These are phyloP conservation scores for Parapristionchus giblindavisi DNA, from an alignment of 2,888 invertebrate genomes.

Conservation along the genomic window DNA sequence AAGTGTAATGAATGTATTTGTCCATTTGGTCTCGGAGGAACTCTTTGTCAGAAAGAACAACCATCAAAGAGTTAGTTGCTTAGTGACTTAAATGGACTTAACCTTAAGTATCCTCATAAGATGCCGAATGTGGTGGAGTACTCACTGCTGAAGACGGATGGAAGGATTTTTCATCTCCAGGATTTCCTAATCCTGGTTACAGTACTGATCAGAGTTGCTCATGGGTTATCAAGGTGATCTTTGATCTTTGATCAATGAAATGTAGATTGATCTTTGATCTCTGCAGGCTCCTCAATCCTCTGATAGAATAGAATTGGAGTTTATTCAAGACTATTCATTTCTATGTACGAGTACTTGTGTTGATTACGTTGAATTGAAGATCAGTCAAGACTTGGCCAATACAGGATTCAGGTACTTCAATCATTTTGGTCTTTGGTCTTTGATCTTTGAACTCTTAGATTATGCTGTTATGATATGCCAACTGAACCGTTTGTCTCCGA, in stretches of 20 bases:
- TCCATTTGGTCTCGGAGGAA: constrained; percentile 65
- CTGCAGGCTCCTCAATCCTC: constrained; percentile 47
- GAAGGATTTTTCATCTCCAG: constrained; percentile 50
- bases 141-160: constrained; percentile 47
- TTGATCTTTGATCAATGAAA: neutral
- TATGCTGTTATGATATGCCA: constrained; percentile 73
- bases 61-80: constrained; percentile 53
- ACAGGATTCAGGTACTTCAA: constrained; percentile 62
- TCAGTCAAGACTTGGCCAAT: constrained; percentile 59
- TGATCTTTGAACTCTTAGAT: constrained; percentile 50
- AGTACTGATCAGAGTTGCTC: constrained; percentile 62
- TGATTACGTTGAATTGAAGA: constrained; percentile 68
- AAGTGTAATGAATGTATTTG: constrained; percentile 63
- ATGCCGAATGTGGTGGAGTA: constrained; percentile 64
- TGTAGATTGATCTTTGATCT: neutral
- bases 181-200: constrained; percentile 56
- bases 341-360: constrained; percentile 67
- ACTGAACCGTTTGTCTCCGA: constrained; percentile 95
- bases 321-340: constrained; percentile 67
- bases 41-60: constrained; percentile 56
- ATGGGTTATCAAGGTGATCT: constrained; percentile 57
- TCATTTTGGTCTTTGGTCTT: neutral
- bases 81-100: neutral
- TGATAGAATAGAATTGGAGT: constrained; percentile 59
- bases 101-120: constrained; percentile 41